Conservation (phyloP, 2,888 invertebrate genomes). For the Ariolimax columbianus region DNA sequence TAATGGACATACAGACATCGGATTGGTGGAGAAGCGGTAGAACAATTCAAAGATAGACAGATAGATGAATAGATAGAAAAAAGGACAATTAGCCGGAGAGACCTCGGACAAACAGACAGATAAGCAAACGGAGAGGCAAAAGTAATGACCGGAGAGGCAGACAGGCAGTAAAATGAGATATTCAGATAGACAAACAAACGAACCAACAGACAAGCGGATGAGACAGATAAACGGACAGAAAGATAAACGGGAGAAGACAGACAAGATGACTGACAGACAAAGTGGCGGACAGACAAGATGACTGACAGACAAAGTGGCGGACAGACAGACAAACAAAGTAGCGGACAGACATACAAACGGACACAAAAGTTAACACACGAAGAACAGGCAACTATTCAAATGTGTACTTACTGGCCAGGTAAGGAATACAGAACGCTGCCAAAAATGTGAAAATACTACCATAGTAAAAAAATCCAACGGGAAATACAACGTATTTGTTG, state of each 20-base stretch:
- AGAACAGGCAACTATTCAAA: too few relatives aligned
- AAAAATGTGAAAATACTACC: neutral
- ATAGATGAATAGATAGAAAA: neutral
- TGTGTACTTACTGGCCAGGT: conserved; percentile 12
- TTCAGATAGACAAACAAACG: neutral
- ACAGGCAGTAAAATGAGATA: too few relatives aligned
- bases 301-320: neutral
- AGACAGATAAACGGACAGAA: neutral
- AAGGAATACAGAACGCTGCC: neutral
- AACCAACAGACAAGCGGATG: neutral
- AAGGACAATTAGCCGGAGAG: too few relatives aligned
- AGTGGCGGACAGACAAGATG: neutral
- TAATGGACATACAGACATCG: too few relatives aligned
- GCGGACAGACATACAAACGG: neutral
- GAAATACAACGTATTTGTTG: neutral
- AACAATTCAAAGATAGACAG: too few relatives aligned
- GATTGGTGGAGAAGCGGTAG: too few relatives aligned
- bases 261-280: neutral
- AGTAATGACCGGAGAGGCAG: too few relatives aligned
- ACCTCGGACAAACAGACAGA: too few relatives aligned
- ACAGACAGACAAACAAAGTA: neutral
- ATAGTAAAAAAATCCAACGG: neutral
- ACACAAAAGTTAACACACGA: too few relatives aligned
- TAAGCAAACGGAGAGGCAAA: too few relatives aligned
- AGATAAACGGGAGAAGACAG: neutral